Percentiles rank a stretch among this genome's conserved stretches.
Evolutionary conservation across 2,113 vertebrate species (phyloP).

Genomic region (Serinus canaria): DNA sequence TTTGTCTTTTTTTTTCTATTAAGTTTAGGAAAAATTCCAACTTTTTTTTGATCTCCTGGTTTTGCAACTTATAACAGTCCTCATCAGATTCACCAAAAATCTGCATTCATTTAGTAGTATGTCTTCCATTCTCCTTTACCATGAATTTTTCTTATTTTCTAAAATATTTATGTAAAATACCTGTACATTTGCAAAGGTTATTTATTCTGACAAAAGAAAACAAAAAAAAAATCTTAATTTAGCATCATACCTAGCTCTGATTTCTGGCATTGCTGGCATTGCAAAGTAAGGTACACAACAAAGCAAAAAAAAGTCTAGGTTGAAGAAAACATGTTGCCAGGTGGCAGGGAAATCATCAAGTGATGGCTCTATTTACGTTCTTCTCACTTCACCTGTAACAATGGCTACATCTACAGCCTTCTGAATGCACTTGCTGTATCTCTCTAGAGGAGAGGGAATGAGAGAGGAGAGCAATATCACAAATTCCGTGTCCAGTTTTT

Average conservation of each 20-base stretch:
- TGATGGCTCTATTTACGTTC: background rate
- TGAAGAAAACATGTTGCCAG: background rate
- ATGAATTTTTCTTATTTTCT: background rate
- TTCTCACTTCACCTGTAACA: background rate
- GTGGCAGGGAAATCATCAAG: background rate
- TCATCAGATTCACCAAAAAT: background rate
- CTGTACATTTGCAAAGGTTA: background rate
- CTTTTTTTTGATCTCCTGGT: background rate
- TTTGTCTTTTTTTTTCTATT: background rate
- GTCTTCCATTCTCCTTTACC: background rate
- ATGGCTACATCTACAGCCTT: background rate
- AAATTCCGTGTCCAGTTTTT: background rate
- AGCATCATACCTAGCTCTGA: background rate
- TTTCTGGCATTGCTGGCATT: background rate
- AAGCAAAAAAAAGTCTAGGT: background rate
- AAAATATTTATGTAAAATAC: background rate
- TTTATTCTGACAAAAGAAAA: background rate
- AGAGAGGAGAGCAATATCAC: background rate
- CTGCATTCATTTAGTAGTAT: background rate
- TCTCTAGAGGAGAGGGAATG: background rate
- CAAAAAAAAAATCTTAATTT: background rate
- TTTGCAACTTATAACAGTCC: background rate
- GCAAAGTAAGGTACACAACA: background rate
- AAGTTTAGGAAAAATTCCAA: background rate
- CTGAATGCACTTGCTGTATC: background rate